These are phyloP conservation scores for Aphidoletes aphidimyza DNA, from an alignment of 2,888 invertebrate genomes.

Conservation along the genomic window DNA sequence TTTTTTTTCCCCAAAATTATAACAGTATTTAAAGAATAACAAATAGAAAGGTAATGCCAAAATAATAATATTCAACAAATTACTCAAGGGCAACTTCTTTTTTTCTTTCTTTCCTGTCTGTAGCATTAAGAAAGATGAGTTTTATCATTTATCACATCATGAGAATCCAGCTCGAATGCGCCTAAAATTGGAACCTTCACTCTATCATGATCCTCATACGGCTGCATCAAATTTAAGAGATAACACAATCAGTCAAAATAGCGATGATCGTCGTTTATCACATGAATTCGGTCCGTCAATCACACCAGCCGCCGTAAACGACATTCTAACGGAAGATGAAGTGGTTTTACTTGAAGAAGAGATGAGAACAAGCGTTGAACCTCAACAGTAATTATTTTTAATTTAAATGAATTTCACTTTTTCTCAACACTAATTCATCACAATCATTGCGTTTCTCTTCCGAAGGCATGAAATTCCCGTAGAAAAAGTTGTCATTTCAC, in stretches of 20 bases:
- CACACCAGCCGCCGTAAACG: constrained; percentile 66
- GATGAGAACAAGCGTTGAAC: constrained; percentile 65
- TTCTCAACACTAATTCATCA: not conserved
- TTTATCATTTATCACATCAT: constrained; percentile 72
- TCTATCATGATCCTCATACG: constrained; percentile 70
- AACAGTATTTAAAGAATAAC: no score
- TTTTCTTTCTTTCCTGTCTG: constrained; percentile 58
- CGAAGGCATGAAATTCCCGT: constrained; percentile 65
- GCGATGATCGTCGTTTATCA: constrained; percentile 62
- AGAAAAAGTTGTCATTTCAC: constrained; percentile 71
- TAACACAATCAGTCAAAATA: constrained; percentile 65
- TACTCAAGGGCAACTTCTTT: not conserved
- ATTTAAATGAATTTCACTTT: not conserved
- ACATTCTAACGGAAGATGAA: constrained; percentile 67
- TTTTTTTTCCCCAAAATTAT: no score
- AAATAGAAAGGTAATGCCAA: not conserved
- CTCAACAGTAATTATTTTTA: constrained; percentile 63
- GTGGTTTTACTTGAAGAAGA: constrained; percentile 67
- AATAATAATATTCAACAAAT: not conserved
- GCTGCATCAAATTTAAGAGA: constrained; percentile 73
- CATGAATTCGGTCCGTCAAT: constrained; percentile 65
- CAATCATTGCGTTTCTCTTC: no score
- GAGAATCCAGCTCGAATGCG: constrained; percentile 74
- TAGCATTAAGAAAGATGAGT: constrained; percentile 65
- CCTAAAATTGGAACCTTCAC: constrained; percentile 70